Conservation (phyloP, 2,888 invertebrate genomes). For the Carabus problematicus region DNA sequence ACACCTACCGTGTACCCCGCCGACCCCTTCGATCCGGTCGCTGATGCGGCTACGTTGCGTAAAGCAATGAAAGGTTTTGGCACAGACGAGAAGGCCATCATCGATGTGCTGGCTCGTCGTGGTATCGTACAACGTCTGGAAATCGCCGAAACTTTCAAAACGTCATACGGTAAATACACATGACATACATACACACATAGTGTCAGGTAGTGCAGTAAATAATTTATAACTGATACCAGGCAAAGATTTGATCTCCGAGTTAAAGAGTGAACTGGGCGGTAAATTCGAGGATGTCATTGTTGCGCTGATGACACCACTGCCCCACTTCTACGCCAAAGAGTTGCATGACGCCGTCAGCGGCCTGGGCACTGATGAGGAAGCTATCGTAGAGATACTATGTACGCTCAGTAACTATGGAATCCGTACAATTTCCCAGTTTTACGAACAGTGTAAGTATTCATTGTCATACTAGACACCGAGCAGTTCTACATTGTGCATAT, state of each 20-base stretch:
- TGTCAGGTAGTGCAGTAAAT: background rate
- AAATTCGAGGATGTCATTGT: constrained; percentile 89
- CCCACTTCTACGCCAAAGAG: constrained; percentile 91
- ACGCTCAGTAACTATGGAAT: constrained; percentile 91
- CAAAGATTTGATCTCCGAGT: constrained; percentile 79
- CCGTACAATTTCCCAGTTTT: constrained; percentile 82
- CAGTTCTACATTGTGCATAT: too few relatives aligned
- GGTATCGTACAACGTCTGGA: constrained; percentile 90
- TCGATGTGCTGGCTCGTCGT: constrained; percentile 85
- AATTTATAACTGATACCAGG: too few relatives aligned
- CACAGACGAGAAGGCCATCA: constrained; percentile 90
- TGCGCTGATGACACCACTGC: constrained; percentile 89
- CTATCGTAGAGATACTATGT: constrained; percentile 91
- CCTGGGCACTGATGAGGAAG: constrained; percentile 87
- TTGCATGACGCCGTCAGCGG: constrained; percentile 87
- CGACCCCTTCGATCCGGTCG: constrained; percentile 83
- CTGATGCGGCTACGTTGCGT: constrained; percentile 82
- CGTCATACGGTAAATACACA: constrained; percentile 89
- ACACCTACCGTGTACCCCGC: constrained; percentile 89
- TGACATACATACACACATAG: constrained; percentile 72
- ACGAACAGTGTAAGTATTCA: constrained; percentile 73
- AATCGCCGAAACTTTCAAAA: constrained; percentile 90
- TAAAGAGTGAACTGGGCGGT: constrained; percentile 89
- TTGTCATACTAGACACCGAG: background rate
- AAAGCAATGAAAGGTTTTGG: constrained; percentile 95